Conservation (phyloP, 2,888 invertebrate species). For the Amphipoea oculea region DNA sequence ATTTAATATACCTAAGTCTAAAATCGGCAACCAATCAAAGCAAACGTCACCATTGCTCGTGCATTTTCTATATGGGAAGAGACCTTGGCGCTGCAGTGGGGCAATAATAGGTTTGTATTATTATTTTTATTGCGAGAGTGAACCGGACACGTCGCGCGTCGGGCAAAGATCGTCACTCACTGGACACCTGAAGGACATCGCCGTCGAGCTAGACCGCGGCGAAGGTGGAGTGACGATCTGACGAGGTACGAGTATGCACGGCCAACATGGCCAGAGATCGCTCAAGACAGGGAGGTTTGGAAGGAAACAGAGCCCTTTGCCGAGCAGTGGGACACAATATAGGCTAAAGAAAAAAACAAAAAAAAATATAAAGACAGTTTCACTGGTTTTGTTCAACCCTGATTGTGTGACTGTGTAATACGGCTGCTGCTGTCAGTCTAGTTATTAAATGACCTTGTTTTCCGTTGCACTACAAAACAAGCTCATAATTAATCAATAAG, state of each 20-base stretch:
- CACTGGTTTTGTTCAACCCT: not conserved
- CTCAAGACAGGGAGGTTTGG: not conserved
- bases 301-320: not conserved
- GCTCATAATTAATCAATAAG: not conserved
- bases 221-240: not conserved
- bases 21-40: too few species aligned
- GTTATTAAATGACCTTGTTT: conserved; percentile 18
- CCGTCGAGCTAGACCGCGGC: not conserved
- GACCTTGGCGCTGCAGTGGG: not conserved
- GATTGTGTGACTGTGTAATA: not conserved
- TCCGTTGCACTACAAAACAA: not conserved
- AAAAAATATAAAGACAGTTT: not conserved
- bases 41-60: not conserved
- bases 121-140: not conserved
- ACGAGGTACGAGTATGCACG: too few species aligned
- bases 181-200: not conserved
- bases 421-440: not conserved
- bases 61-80: not conserved
- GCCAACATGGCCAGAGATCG: not conserved
- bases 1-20: too few species aligned
- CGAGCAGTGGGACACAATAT: not conserved
- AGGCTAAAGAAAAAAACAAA: not conserved
- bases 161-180: not conserved
- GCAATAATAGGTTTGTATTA: not conserved
- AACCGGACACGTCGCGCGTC: not conserved